These are phyloP conservation scores for Netelia inedita DNA, from an alignment of 2,888 invertebrate species.

Conservation along the genomic window DNA sequence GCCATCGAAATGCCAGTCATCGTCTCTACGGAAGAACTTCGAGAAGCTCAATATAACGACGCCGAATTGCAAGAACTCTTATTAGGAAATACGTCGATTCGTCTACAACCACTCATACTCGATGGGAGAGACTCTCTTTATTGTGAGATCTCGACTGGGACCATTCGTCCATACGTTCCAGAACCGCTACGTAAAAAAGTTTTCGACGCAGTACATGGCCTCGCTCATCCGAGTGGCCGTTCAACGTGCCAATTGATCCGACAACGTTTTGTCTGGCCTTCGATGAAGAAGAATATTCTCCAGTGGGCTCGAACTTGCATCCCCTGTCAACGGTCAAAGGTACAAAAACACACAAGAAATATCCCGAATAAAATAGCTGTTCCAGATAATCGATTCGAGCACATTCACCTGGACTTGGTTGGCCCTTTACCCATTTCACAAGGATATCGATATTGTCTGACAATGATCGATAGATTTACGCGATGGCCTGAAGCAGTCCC, in stretches of 20 bases:
- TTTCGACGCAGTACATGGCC: conserved; percentile 66
- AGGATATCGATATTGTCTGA: conserved; percentile 76
- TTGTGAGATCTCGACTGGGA: conserved; percentile 60
- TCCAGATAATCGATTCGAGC: conserved; percentile 75
- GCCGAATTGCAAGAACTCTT: conserved; percentile 57
- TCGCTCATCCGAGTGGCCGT: conserved; percentile 67
- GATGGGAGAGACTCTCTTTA: conserved; percentile 16
- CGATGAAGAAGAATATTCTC: conserved; percentile 72
- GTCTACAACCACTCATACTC: conserved; percentile 25
- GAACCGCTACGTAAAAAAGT: conserved; percentile 37
- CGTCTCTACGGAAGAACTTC: conserved; percentile 54
- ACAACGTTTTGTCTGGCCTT: conserved; percentile 72
- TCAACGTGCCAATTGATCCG: conserved; percentile 62
- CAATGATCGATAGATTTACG: conserved; percentile 73
- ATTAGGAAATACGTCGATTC: conserved; percentile 6
- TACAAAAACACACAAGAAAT: conserved; percentile 72
- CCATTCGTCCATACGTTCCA: conserved; percentile 68
- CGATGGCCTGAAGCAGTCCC: conserved; percentile 74
- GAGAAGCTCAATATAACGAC: conserved; percentile 55
- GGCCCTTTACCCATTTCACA: conserved; percentile 74
- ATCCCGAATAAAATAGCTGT: conserved; percentile 67
- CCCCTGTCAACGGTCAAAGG: conserved; percentile 76
- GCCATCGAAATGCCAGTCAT: conserved; percentile 60
- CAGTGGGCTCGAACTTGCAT: conserved; percentile 74
- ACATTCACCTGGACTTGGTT: conserved; percentile 79